phyloP scores from a whole-genome alignment of 2,888 invertebrate genomes.

The Lasioglossum zephyrum region DNA sequence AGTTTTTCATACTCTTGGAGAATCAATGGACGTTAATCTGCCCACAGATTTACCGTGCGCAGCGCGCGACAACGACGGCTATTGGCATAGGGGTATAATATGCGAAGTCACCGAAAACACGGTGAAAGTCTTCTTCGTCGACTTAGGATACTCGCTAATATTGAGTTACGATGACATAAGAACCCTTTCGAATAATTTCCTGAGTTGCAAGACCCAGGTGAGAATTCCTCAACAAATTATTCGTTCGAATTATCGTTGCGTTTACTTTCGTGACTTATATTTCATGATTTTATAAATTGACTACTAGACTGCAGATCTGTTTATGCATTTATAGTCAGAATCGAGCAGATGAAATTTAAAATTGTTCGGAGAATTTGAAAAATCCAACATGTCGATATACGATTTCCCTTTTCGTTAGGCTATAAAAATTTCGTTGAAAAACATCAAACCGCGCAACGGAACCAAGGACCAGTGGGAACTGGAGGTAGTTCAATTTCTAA shows the following conservation, averaged over 20 bases:
- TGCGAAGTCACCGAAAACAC: constrained; percentile 83
- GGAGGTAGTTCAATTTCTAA: constrained; percentile 81
- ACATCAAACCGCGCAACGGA: constrained; percentile 83
- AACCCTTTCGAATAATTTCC: constrained; percentile 85
- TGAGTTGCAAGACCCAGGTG: constrained; percentile 86
- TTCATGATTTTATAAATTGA: too few relatives aligned
- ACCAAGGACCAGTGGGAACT: constrained; percentile 82
- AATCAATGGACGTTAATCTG: not conserved
- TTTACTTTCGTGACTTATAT: too few relatives aligned
- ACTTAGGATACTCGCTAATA: constrained; percentile 86
- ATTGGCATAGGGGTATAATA: constrained; percentile 86
- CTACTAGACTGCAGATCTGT: too few relatives aligned
- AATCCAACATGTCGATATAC: too few relatives aligned
- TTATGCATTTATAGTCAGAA: too few relatives aligned
- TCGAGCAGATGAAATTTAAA: too few relatives aligned
- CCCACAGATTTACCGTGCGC: constrained; percentile 86
- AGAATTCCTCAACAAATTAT: constrained; percentile 6
- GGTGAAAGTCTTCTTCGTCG: constrained; percentile 87
- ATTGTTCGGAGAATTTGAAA: too few relatives aligned
- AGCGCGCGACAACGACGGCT: constrained; percentile 81
- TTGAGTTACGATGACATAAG: constrained; percentile 86
- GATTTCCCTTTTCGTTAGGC: constrained; percentile 66
- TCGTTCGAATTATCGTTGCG: too few relatives aligned
- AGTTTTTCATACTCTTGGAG: too few relatives aligned
- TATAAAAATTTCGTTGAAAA: constrained; percentile 73